phyloP scores from a whole-genome alignment of 1,140 invertebrate species.

The Scylla paramamosain region DNA sequence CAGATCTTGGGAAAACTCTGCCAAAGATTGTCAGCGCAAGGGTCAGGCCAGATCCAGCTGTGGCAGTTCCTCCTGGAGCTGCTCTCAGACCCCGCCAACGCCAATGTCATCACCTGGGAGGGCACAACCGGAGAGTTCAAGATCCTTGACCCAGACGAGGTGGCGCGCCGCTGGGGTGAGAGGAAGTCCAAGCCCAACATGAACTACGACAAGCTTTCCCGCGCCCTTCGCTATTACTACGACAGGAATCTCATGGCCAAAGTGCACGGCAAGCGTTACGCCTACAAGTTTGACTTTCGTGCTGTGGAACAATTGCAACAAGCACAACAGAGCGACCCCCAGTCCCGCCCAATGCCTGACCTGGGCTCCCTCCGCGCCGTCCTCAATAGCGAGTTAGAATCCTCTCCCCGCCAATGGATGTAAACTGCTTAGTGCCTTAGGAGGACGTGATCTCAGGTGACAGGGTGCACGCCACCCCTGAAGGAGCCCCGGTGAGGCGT shows the following conservation, averaged over 20 bases:
- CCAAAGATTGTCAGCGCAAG: constrained; percentile 40
- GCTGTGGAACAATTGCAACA: constrained; percentile 94
- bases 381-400: constrained; percentile 53
- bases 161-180: constrained; percentile 64
- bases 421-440: neutral
- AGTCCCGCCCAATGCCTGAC: constrained; percentile 59
- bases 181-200: constrained; percentile 72
- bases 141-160: constrained; percentile 71
- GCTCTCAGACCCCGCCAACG: constrained; percentile 61
- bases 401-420: constrained; percentile 61
- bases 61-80: constrained; percentile 72
- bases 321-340: constrained; percentile 91
- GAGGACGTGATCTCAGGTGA: constrained; percentile 70
- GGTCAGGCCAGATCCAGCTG: constrained; percentile 67
- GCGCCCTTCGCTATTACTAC: constrained; percentile 88
- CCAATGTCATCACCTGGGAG: constrained; percentile 69
- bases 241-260: constrained; percentile 99
- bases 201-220: constrained; percentile 73
- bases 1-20: constrained; percentile 60
- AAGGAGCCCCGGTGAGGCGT: constrained; percentile 46
- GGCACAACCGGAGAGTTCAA: constrained; percentile 71
- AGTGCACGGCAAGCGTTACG: constrained; percentile 97
- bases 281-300: constrained; percentile 99
- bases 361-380: constrained; percentile 63
- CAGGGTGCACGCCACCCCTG: constrained; percentile 46